phyloP scores from a whole-genome alignment of 2,113 vertebrate genomes.

The Megalops atlanticus region DNA sequence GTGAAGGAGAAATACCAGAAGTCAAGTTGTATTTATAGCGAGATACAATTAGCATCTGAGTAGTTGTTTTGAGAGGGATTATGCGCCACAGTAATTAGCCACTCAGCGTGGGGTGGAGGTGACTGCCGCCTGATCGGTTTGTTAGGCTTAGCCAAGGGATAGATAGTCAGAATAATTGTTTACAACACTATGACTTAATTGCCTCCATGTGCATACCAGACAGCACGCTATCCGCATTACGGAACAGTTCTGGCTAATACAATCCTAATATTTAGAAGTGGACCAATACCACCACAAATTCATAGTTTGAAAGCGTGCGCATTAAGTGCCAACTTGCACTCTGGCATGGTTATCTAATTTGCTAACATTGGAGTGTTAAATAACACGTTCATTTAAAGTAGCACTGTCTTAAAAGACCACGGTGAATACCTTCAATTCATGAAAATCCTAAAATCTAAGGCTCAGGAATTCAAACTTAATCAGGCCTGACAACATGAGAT shows the following conservation, averaged over 20 bases:
- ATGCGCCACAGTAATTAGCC: slow-evolving; percentile 66
- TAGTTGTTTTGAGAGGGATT: slow-evolving; percentile 77
- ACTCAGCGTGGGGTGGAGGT: slow-evolving; percentile 70
- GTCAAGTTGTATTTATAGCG: slow-evolving; percentile 73
- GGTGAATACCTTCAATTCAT: too few relatives aligned
- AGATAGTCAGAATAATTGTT: slow-evolving; percentile 54
- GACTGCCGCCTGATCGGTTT: slow-evolving; percentile 68
- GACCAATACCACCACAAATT: not conserved
- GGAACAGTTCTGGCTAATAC: not conserved
- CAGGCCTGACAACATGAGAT: too few relatives aligned
- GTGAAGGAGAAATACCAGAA: slow-evolving; percentile 64
- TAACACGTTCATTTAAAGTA: too few relatives aligned
- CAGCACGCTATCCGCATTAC: slow-evolving; percentile 19
- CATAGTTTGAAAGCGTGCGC: too few relatives aligned
- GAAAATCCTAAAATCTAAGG: too few relatives aligned
- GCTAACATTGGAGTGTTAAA: too few relatives aligned
- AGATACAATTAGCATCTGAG: slow-evolving; percentile 74
- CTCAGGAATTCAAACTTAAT: too few relatives aligned
- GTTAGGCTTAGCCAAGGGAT: slow-evolving; percentile 70
- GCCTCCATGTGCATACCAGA: slow-evolving; percentile 34
- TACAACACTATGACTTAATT: slow-evolving; percentile 54
- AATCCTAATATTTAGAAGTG: not conserved
- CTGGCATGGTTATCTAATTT: too few relatives aligned
- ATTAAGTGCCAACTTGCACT: too few relatives aligned
- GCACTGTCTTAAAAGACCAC: too few relatives aligned